Evolutionary conservation across 2,888 invertebrate species (phyloP).

Genomic region (Drosophila meridionalis): DNA sequence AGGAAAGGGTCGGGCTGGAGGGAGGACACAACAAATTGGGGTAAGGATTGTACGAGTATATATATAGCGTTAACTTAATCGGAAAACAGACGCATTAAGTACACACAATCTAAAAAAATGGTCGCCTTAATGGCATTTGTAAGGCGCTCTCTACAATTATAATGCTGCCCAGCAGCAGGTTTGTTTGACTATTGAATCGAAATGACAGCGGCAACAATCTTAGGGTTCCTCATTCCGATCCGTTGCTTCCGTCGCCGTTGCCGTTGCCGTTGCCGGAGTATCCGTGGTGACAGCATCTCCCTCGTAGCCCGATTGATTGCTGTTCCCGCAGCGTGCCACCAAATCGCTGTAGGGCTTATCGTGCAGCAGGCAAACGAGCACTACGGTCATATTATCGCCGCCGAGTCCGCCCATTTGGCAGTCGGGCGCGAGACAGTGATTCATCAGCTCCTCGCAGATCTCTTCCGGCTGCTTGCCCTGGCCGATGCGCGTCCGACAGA

Average conservation of each 20-base stretch:
- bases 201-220: background rate
- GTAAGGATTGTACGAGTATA: constrained; percentile 63
- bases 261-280: background rate
- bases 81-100: constrained; percentile 58
- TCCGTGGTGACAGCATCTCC: background rate
- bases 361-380: constrained; percentile 91
- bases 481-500: constrained; percentile 93
- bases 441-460: constrained; percentile 98
- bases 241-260: background rate
- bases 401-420: constrained; percentile 98
- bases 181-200: constrained; percentile 31
- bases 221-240: constrained; percentile 2
- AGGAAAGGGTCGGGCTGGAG: background rate
- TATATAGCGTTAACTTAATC: constrained; percentile 55
- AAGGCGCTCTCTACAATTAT: constrained; percentile 48
- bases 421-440: constrained; percentile 97
- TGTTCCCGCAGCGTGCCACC: constrained; percentile 77
- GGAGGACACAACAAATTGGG: constrained; percentile 36
- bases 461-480: constrained; percentile 94
- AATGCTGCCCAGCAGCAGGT: constrained; percentile 59
- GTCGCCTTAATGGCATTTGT: constrained; percentile 45
- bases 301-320: constrained; percentile 20
- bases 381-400: constrained; percentile 99
- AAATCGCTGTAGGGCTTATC: constrained; percentile 84
- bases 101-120: constrained; percentile 38